phyloP scores from a whole-genome alignment of 2,113 vertebrate genomes.

The Sapayoa aenigma region DNA sequence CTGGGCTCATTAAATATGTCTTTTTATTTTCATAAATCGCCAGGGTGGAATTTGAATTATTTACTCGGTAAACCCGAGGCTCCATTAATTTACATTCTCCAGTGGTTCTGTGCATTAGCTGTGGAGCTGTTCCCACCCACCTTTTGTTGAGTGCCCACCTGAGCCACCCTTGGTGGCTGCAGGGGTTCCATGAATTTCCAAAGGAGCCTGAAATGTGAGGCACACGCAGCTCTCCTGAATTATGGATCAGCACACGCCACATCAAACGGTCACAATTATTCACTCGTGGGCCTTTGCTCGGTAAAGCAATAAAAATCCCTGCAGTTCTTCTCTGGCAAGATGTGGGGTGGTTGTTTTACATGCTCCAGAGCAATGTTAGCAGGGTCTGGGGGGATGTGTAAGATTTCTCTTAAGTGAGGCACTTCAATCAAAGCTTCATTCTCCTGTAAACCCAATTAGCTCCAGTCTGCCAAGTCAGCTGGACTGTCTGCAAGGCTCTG shows the following conservation, averaged over 20 bases:
- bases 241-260: conserved; percentile 22
- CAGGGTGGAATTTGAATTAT: not conserved
- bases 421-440: conserved; percentile 62
- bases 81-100: not conserved
- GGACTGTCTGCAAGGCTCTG: conserved; percentile 5
- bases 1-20: conserved; percentile 23
- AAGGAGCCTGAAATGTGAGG: not conserved
- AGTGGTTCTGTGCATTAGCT: not conserved
- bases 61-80: not conserved
- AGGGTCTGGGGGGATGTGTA: not conserved
- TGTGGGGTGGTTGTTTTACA: conserved; percentile 45
- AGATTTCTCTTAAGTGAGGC: not conserved
- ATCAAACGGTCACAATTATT: conserved; percentile 15
- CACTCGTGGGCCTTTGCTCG: conserved; percentile 46
- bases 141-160: not conserved
- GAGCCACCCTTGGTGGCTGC: not conserved
- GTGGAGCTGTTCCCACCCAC: not conserved
- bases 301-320: conserved; percentile 10
- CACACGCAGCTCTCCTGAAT: not conserved
- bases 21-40: conserved; percentile 33
- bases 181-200: not conserved
- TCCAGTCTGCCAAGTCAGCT: conserved; percentile 31
- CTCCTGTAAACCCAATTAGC: conserved; percentile 51
- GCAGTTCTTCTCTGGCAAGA: not conserved
- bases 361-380: conserved; percentile 1